Conservation (phyloP, 1,140 invertebrate species). For the Drosophila pandora region DNA sequence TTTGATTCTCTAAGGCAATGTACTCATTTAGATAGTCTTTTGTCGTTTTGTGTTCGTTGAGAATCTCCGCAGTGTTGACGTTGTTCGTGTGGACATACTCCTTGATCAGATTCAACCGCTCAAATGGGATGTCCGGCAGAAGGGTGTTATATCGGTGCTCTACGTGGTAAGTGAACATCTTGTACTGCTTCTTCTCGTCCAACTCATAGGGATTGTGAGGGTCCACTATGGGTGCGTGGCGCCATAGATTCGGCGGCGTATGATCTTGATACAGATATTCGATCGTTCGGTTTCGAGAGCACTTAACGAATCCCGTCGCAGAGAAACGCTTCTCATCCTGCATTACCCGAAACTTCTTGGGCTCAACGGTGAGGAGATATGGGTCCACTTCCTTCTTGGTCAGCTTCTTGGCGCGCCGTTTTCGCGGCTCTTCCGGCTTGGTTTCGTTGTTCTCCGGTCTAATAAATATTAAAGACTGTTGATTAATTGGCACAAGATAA, state of each 20-base stretch:
- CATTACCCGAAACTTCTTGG: constrained; percentile 62
- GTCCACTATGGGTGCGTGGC: constrained; percentile 62
- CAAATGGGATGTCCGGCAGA: constrained; percentile 73
- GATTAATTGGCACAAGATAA: neutral
- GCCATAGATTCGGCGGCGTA: constrained; percentile 65
- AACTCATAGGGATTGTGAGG: constrained; percentile 65
- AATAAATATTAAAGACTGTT: neutral
- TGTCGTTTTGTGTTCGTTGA: constrained; percentile 51
- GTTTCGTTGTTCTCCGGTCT: constrained; percentile 4
- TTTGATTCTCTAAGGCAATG: constrained; percentile 70
- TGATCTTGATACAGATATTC: constrained; percentile 71
- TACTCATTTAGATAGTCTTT: constrained; percentile 67
- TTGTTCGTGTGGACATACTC: constrained; percentile 68
- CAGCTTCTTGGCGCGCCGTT: constrained; percentile 61
- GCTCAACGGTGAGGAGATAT: constrained; percentile 52
- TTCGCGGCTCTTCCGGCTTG: constrained; percentile 41
- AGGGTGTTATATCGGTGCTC: constrained; percentile 81
- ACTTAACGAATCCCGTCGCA: constrained; percentile 44
- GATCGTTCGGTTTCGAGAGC: constrained; percentile 45
- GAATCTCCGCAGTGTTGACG: constrained; percentile 41
- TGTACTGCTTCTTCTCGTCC: constrained; percentile 78
- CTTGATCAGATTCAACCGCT: constrained; percentile 72
- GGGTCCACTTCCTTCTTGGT: constrained; percentile 60
- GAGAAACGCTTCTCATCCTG: constrained; percentile 64
- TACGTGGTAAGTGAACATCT: constrained; percentile 74